Conservation (phyloP, 2,888 invertebrate genomes). For the Congeria kusceri region DNA sequence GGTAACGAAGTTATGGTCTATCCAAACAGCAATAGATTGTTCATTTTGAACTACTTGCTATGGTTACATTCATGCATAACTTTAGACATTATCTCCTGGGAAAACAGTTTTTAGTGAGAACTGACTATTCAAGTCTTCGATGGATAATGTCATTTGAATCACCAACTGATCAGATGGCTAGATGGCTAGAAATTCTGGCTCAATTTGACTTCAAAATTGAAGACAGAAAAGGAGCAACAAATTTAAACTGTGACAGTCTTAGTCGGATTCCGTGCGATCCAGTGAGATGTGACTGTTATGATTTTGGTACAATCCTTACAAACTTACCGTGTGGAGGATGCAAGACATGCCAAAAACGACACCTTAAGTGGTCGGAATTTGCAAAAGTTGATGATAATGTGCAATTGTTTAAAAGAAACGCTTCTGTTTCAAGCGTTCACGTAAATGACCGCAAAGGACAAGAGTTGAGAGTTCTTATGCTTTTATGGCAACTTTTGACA, state of each 20-base stretch:
- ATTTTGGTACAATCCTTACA: constrained; percentile 25
- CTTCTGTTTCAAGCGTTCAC: constrained; percentile 9
- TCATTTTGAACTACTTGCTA: constrained; percentile 59
- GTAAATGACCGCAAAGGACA: no score
- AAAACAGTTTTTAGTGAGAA: constrained; percentile 50
- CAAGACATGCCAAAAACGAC: constrained; percentile 34
- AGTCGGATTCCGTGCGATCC: constrained; percentile 50
- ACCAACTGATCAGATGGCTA: constrained; percentile 47
- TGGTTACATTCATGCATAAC: constrained; percentile 59
- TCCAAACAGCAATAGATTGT: constrained; percentile 28
- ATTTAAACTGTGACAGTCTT: constrained; percentile 45
- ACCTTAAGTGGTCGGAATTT: constrained; percentile 37
- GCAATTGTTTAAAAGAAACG: constrained; percentile 32
- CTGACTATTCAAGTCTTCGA: constrained; percentile 61
- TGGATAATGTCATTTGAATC: constrained; percentile 64
- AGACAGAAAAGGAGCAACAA: constrained; percentile 46
- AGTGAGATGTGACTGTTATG: constrained; percentile 44
- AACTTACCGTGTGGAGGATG: constrained; percentile 47
- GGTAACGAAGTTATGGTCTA: constrained; percentile 22
- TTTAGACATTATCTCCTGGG: constrained; percentile 64
- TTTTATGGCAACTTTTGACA: no score
- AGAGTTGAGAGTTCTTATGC: no score
- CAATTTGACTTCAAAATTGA: constrained; percentile 48
- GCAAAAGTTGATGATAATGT: constrained; percentile 39
- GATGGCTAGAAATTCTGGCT: constrained; percentile 51